phyloP scores from a whole-genome alignment of 2,113 vertebrate species.

The Xenopus borealis region DNA sequence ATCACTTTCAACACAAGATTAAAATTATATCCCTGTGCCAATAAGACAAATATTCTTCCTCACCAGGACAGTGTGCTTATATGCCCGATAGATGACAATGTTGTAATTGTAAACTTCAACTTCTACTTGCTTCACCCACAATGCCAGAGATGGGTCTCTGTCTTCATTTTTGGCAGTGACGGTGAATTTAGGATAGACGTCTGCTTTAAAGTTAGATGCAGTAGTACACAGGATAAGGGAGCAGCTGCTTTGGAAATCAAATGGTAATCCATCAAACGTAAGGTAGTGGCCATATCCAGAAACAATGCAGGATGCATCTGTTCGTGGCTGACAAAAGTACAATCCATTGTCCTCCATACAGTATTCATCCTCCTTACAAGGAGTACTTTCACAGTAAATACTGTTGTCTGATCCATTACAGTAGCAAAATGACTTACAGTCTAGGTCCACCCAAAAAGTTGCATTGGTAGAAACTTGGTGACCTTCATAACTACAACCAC shows the following conservation, averaged over 20 bases:
- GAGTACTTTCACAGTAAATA: conserved; percentile 79
- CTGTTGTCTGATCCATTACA: conserved; percentile 94
- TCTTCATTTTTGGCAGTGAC: conserved; percentile 84
- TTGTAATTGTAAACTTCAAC: conserved; percentile 85
- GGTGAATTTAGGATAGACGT: conserved; percentile 72
- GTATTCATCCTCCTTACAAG: conserved; percentile 83
- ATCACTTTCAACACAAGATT: too few relatives aligned
- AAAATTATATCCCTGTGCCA: too few relatives aligned
- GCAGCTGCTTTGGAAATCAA: conserved; percentile 95
- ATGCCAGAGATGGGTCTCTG: conserved; percentile 84
- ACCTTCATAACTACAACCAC: conserved; percentile 84
- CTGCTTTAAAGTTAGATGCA: conserved; percentile 47
- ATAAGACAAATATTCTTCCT: conserved; percentile 50
- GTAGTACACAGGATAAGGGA: conserved; percentile 80
- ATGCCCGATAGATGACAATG: conserved; percentile 85
- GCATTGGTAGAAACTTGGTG: conserved; percentile 84
- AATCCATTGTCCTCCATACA: conserved; percentile 81
- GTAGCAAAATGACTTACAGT: conserved; percentile 92
- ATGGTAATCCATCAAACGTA: conserved; percentile 82
- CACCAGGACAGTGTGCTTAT: conserved; percentile 91
- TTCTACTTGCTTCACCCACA: conserved; percentile 90
- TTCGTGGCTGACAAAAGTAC: conserved; percentile 82
- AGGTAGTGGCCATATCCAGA: conserved; percentile 91
- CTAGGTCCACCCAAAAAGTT: conserved; percentile 91
- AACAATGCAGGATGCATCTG: conserved; percentile 81